Conservation (phyloP, 1,140 invertebrate genomes). For the Sitobion miscanthi region DNA sequence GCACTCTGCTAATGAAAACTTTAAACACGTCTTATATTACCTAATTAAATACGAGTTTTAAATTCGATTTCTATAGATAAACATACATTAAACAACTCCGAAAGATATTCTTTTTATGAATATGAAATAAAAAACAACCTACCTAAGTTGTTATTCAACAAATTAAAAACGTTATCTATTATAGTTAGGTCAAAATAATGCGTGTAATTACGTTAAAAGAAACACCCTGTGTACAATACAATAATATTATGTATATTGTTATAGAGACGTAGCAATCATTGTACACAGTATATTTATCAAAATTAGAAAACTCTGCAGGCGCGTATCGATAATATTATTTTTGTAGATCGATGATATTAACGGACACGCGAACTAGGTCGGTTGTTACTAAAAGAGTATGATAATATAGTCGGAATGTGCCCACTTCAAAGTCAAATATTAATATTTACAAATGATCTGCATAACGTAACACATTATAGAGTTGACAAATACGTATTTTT, state of each 20-base stretch:
- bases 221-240: too few species aligned
- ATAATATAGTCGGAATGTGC: neutral
- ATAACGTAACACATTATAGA: neutral
- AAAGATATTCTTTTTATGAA: neutral
- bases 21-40: neutral
- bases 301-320: neutral
- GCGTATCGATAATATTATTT: neutral
- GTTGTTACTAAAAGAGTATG: neutral
- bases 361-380: neutral
- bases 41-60: neutral
- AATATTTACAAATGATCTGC: neutral
- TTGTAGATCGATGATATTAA: neutral
- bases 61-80: neutral
- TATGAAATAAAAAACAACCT: neutral
- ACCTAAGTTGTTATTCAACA: neutral
- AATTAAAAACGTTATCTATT: neutral
- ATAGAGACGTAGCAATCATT: neutral
- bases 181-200: neutral
- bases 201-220: neutral
- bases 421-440: neutral
- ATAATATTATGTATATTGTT: neutral
- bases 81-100: neutral
- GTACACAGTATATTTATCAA: neutral
- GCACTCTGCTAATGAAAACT: neutral
- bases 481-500: neutral